phyloP scores from a whole-genome alignment of 2,888 invertebrate genomes.

The Dolichopus griseipennis region DNA sequence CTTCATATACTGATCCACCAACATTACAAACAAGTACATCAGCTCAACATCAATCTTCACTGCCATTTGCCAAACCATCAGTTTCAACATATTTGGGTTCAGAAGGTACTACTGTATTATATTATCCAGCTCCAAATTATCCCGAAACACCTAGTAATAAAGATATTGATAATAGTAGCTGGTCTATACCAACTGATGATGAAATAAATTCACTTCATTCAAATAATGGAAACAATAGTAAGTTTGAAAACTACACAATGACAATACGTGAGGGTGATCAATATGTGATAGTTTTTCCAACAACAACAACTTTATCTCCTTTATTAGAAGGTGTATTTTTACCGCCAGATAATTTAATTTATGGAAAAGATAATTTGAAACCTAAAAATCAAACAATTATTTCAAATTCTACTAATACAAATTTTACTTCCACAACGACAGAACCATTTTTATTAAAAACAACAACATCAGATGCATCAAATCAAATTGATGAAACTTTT shows the following conservation, averaged over 20 bases:
- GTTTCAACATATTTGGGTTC: background rate
- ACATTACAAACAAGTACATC: constrained; percentile 8
- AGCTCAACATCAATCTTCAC: background rate
- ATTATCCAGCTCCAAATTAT: constrained; percentile 8
- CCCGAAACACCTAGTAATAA: constrained; percentile 2
- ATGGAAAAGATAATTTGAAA: background rate
- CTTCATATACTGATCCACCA: constrained; percentile 7
- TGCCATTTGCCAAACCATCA: background rate
- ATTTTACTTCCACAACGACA: constrained; percentile 3
- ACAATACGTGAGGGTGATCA: constrained; percentile 28
- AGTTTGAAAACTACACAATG: constrained; percentile 24
- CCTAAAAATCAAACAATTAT: background rate
- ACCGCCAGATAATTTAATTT: background rate
- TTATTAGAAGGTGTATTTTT: background rate
- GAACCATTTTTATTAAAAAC: background rate
- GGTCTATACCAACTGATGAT: background rate
- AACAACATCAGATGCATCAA: background rate
- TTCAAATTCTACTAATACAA: background rate
- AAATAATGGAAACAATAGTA: constrained; percentile 16
- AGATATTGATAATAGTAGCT: background rate
- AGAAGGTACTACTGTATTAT: constrained; percentile 4
- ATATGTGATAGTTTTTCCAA: constrained; percentile 22
- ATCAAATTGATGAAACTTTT: background rate
- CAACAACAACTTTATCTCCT: constrained; percentile 12
- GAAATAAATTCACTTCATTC: background rate